Conservation (phyloP, 2,888 invertebrate genomes). For the Pseudococcus viburni region DNA sequence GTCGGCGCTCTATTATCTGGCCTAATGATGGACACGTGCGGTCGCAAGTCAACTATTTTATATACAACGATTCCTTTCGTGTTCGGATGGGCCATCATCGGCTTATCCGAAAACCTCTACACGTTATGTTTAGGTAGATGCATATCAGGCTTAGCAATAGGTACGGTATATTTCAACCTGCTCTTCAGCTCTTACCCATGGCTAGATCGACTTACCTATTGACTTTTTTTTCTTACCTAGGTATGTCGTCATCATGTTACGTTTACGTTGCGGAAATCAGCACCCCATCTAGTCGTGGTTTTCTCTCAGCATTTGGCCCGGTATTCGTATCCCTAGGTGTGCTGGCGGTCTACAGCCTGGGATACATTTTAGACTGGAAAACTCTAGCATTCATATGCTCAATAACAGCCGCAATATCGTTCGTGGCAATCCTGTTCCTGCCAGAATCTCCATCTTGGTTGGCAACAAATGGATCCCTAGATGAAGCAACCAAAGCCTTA, state of each 20-base stretch:
- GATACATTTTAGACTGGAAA: conserved; percentile 79
- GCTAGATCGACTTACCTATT: neutral
- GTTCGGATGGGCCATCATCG: conserved; percentile 80
- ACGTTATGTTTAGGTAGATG: conserved; percentile 79
- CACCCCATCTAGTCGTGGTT: conserved; percentile 79
- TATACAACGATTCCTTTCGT: conserved; percentile 80
- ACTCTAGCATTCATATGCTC: conserved; percentile 74
- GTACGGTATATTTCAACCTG: conserved; percentile 66
- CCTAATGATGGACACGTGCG: conserved; percentile 78
- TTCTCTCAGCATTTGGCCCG: conserved; percentile 80
- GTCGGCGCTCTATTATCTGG: conserved; percentile 81
- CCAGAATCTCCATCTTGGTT: conserved; percentile 82
- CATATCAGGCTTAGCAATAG: conserved; percentile 73
- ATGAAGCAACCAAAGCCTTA: conserved; percentile 77
- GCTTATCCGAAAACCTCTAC: conserved; percentile 76
- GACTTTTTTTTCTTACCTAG: conserved; percentile 71
- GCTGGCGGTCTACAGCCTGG: conserved; percentile 79
- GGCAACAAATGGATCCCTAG: conserved; percentile 76
- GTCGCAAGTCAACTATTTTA: conserved; percentile 78
- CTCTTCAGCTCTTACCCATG: neutral
- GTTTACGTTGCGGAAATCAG: conserved; percentile 81
- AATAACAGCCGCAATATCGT: conserved; percentile 75
- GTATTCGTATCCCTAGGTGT: conserved; percentile 82
- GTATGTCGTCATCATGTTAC: conserved; percentile 80
- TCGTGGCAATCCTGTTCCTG: conserved; percentile 76